phyloP scores from a whole-genome alignment of 2,888 invertebrate genomes.

The Apamea sordens region DNA sequence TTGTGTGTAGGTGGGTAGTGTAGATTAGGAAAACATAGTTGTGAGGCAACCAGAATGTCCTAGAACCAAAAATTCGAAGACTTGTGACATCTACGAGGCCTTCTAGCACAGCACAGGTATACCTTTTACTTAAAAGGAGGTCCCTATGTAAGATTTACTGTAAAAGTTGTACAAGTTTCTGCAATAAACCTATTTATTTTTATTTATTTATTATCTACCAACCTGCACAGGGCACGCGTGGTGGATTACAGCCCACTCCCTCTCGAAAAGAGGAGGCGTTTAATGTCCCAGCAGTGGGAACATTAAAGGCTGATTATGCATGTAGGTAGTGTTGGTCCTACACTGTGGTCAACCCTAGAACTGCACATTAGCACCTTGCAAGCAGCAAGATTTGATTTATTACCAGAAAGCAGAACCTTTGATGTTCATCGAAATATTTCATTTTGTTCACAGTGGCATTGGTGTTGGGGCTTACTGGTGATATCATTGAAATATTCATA shows the following conservation, averaged over 20 bases:
- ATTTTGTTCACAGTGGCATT: conserved; percentile 80
- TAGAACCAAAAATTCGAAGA: neutral
- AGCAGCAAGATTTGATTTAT: neutral
- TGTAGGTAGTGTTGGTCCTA: neutral
- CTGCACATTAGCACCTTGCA: too few relatives aligned
- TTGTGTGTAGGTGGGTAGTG: neutral
- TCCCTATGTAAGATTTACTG: too few relatives aligned
- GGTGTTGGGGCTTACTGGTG: conserved; percentile 79
- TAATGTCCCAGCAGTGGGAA: neutral
- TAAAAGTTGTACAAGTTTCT: too few relatives aligned
- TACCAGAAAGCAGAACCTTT: neutral
- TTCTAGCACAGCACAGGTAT: too few relatives aligned
- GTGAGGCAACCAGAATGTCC: neutral
- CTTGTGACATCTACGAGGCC: neutral
- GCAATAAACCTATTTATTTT: too few relatives aligned
- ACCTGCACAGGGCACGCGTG: neutral
- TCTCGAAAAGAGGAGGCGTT: neutral
- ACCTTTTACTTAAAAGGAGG: too few relatives aligned
- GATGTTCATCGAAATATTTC: conserved; percentile 13
- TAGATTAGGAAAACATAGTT: neutral
- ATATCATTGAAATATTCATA: conserved; percentile 71
- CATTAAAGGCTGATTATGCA: neutral
- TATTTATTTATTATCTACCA: too few relatives aligned
- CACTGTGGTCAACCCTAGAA: neutral
- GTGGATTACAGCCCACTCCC: neutral